Conservation (phyloP, 2,113 vertebrate species). For the Mesoclemmys tuberculata region DNA sequence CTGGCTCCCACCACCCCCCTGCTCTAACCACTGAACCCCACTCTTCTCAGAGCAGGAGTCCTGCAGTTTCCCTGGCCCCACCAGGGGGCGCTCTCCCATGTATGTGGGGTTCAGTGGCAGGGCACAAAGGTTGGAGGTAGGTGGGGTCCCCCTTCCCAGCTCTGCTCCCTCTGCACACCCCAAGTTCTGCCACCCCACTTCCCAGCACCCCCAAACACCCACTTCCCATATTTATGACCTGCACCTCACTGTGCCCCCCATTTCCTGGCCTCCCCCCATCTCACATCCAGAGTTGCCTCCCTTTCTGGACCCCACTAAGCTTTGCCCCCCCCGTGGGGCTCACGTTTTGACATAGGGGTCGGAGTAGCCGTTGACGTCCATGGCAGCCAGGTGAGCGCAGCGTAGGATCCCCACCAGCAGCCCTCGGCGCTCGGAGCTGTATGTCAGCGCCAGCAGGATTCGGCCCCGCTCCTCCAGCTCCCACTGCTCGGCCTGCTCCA, state of each 20-base stretch:
- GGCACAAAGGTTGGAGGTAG: no score
- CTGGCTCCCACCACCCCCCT: no score
- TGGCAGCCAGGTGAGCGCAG: conserved; percentile 89
- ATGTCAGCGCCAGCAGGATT: conserved; percentile 85
- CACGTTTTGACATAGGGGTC: conserved; percentile 92
- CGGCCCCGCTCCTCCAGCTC: conserved; percentile 87
- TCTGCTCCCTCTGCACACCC: no score
- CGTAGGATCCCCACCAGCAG: conserved; percentile 86
- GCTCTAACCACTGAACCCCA: neutral
- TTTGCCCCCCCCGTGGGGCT: conserved; percentile 38
- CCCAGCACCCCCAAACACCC: no score
- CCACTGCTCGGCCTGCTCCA: conserved; percentile 85
- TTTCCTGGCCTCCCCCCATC: no score
- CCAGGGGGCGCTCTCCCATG: no score
- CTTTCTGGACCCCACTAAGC: neutral
- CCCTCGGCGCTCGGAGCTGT: conserved; percentile 72
- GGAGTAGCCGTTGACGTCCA: conserved; percentile 91
- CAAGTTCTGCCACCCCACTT: no score
- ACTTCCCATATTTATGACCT: no score
- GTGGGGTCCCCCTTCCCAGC: neutral
- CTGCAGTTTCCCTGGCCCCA: no score
- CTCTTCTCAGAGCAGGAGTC: neutral
- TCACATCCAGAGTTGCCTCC: no score
- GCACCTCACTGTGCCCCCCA: no score
- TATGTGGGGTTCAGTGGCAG: no score